A percentile compares a stretch with the other conserved stretches of the same genome.
Evolutionary conservation across 1,140 invertebrate species (phyloP).

Genomic region (Meloidogyne exigua): DNA sequence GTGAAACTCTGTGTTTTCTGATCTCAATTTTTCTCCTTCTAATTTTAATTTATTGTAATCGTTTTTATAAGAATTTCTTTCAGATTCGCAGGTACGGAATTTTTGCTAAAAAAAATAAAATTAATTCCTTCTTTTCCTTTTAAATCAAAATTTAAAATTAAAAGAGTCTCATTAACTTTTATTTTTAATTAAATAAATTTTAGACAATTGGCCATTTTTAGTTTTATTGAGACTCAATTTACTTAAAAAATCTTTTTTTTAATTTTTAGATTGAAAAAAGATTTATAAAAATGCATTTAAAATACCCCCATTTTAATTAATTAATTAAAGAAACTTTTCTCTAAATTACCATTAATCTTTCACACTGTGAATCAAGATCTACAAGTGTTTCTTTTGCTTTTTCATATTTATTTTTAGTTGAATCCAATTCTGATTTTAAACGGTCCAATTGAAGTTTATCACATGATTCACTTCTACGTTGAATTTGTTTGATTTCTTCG

Average conservation of each 20-base stretch:
- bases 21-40: slow-evolving; percentile 7
- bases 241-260: too few relatives aligned
- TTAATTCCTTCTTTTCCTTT: too few relatives aligned
- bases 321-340: too few relatives aligned
- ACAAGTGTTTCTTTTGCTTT: slow-evolving; percentile 21
- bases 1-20: slow-evolving; percentile 28
- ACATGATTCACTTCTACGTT: slow-evolving; percentile 23
- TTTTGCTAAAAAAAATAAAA: slow-evolving; percentile 24
- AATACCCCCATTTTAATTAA: too few relatives aligned
- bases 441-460: slow-evolving; percentile 16
- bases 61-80: not conserved
- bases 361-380: slow-evolving; percentile 34
- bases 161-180: too few relatives aligned
- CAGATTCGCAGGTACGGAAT: slow-evolving; percentile 4
- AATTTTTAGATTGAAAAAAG: too few relatives aligned
- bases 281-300: too few relatives aligned
- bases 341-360: slow-evolving; percentile 26
- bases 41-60: not conserved
- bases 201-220: too few relatives aligned
- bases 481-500: slow-evolving; percentile 10
- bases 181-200: too few relatives aligned
- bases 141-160: too few relatives aligned
- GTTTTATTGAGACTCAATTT: too few relatives aligned
- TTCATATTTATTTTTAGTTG: slow-evolving; percentile 21
- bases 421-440: slow-evolving; percentile 27